Evolutionary conservation across 2,113 vertebrate species (phyloP).

Genomic region (Oryzias woworae): DNA sequence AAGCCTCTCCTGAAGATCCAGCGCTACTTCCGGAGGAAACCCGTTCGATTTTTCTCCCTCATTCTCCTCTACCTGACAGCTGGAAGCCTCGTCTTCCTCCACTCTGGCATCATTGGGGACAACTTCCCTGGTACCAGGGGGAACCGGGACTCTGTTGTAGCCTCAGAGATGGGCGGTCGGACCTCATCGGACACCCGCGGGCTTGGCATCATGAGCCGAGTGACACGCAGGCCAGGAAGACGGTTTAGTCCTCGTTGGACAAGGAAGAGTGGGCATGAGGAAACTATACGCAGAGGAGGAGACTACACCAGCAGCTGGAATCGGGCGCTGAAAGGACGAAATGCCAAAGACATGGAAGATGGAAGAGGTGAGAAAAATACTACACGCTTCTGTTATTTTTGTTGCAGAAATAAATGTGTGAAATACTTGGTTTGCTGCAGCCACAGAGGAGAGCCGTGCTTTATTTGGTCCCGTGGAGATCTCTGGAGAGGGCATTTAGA

Average conservation of each 20-base stretch:
- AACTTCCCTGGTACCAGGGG: conserved; percentile 51
- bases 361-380: conserved; percentile 83
- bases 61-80: conserved; percentile 92
- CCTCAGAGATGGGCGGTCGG: conserved; percentile 44
- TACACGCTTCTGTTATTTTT: not conserved
- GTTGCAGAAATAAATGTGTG: not conserved
- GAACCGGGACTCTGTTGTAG: conserved; percentile 53
- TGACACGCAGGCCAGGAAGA: conserved; percentile 53
- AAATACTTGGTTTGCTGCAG: too few relatives aligned
- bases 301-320: conserved; percentile 82
- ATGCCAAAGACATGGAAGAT: conserved; percentile 84
- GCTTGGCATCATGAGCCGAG: conserved; percentile 76
- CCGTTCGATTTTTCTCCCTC: conserved; percentile 90
- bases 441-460: conserved; percentile 2
- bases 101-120: conserved; percentile 84
- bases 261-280: conserved; percentile 77
- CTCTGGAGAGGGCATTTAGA: conserved; percentile 32
- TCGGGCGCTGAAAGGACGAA: conserved; percentile 80
- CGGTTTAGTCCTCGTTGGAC: conserved; percentile 82
- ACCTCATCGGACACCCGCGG: conserved; percentile 71
- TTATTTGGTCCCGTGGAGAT: conserved; percentile 34
- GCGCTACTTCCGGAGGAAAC: conserved; percentile 89
- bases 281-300: conserved; percentile 63
- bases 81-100: conserved; percentile 91
- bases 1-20: conserved; percentile 90